Evolutionary conservation across 1,140 invertebrate species (phyloP), one percentile per base, ranked within the genome.

Genomic region (Drosophila ogumai): DNA sequence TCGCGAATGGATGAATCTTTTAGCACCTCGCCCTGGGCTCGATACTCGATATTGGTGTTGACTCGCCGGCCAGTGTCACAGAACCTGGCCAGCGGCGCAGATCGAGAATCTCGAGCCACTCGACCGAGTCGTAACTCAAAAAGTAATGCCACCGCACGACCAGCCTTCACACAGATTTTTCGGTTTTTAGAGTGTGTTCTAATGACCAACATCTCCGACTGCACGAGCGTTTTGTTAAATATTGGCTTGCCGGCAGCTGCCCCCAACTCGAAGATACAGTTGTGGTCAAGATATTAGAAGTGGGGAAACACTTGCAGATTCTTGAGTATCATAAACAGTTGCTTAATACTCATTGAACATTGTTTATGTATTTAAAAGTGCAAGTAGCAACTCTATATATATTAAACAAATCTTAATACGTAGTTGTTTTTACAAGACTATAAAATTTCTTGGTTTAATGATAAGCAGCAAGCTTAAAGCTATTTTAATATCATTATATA

Each of bases 101-200:
- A 49, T 41, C 28, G 41, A 72, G 52, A 59, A 49, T 71, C 43
- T 40, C 34, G 17, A 47, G n/a, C 43, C 69, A 72, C 69, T 72
- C 69, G 38, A 72, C 36, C 69, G 69, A 25, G n/a, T 72, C 69
- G 68, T 59, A 59, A 59, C 67, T 72, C 54, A 59, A 73, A 67
- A 72, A 72, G 52, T 72, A 72, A 72, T 72, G 67, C 68, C 68
- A 47, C 43, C 52, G 17, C 40, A 13, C 55, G 22, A 54, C 12
- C 44, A 73, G 44, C 69, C 69, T 73, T 73, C 69, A 73, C 69
- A 73, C 38, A 73, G 69, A 72, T 73, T 72, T 73, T 73, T 44
- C 34, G 67, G 67, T 50, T 72, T 72, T 72, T 55, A 55, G 52
- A 50, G 66, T 49, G 36, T 50, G 69, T 73, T 73, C 69, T 73